Conservation (phyloP, 2,797 vertebrate genomes). For the Gymnocypris eckloni region DNA sequence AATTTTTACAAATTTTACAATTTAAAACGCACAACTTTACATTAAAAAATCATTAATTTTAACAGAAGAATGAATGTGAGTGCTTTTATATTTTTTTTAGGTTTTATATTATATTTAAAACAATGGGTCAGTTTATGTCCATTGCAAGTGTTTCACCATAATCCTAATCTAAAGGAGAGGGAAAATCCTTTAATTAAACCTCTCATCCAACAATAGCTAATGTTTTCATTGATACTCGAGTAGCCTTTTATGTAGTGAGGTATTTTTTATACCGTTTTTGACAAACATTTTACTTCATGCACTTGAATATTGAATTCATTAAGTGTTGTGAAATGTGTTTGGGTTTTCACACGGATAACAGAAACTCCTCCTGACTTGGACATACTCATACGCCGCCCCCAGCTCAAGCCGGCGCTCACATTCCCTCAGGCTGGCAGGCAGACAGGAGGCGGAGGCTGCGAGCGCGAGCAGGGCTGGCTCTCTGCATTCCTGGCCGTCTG, state of each 20-base stretch:
- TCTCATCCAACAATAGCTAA: not conserved
- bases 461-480: slow-evolving; percentile 38
- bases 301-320: slow-evolving; percentile 16
- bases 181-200: not conserved
- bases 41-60: not conserved
- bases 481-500: slow-evolving; percentile 64
- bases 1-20: not conserved
- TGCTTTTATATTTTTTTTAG: not conserved
- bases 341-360: slow-evolving; percentile 16
- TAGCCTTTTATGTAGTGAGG: not conserved
- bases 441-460: slow-evolving; percentile 53
- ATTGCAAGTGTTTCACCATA: not conserved
- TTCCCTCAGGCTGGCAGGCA: slow-evolving; percentile 40
- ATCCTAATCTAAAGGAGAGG: not conserved
- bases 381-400: slow-evolving; percentile 10
- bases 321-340: slow-evolving; percentile 31
- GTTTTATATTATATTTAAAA: not conserved
- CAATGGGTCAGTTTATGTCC: not conserved
- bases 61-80: not conserved
- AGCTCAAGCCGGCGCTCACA: slow-evolving; percentile 36
- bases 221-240: not conserved
- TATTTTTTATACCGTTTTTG: not conserved
- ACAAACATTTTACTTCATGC: not conserved
- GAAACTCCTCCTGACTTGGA: slow-evolving; percentile 47
- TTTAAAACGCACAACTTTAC: not conserved